A percentile compares a stretch with the other conserved stretches of the same genome.
phyloP scores from a whole-genome alignment of 2,113 vertebrate species.

The Sigmodon hispidus region DNA sequence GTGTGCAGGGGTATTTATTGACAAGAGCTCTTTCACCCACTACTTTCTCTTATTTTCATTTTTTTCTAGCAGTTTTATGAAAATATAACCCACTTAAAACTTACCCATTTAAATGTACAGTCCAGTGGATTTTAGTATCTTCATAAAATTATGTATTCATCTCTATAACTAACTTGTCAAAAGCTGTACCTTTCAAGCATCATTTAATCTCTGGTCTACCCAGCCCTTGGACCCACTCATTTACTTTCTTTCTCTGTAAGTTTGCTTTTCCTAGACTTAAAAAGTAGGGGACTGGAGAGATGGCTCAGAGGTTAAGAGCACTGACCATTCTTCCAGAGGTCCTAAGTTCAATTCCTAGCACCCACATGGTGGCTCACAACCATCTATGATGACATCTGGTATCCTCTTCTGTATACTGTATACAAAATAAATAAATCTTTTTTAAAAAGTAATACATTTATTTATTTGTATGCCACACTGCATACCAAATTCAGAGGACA shows the following conservation, averaged over 20 bases:
- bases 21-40: neutral
- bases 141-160: neutral
- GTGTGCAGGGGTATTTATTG: neutral
- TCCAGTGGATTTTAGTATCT: neutral
- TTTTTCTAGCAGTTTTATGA: neutral
- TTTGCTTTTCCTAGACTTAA: neutral
- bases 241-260: neutral
- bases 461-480: neutral
- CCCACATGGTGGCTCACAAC: no score
- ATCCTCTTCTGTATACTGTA: no score
- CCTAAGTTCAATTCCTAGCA: no score
- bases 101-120: neutral
- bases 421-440: no score
- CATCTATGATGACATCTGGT: no score
- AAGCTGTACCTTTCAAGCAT: neutral
- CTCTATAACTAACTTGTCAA: neutral
- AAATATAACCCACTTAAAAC: neutral
- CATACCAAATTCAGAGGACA: neutral
- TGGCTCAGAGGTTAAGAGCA: no score
- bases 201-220: neutral
- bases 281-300: no score
- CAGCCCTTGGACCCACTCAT: neutral
- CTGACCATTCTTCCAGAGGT: no score
- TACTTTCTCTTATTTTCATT: neutral
- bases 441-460: neutral